A percentile compares a stretch with the other conserved stretches of the same genome.
These are phyloP conservation scores for Anolis carolinensis DNA, from an alignment of 2,113 vertebrate species.

Conservation along the genomic window DNA sequence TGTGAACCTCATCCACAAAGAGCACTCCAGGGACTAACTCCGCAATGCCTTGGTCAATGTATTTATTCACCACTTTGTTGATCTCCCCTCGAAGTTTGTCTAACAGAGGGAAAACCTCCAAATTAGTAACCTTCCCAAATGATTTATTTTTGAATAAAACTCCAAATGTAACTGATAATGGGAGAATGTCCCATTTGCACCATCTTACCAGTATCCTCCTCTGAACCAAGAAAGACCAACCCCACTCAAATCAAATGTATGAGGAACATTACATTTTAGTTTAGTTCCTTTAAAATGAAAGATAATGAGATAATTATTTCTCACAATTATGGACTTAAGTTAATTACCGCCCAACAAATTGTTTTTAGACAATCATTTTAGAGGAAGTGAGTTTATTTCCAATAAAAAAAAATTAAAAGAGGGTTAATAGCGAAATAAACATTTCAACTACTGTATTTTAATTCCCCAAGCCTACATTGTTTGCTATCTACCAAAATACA, in stretches of 20 bases:
- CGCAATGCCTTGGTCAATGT: constrained; percentile 96
- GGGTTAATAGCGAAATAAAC: neutral
- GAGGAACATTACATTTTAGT: neutral
- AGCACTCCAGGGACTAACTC: constrained; percentile 96
- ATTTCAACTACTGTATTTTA: neutral
- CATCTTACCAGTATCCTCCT: neutral
- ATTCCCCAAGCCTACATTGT: neutral
- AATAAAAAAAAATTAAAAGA: neutral
- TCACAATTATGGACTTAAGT: neutral
- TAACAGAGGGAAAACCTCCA: constrained; percentile 57
- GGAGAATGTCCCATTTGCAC: neutral
- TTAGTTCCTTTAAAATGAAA: neutral
- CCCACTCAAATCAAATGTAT: neutral
- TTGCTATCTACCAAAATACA: neutral
- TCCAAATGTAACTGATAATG: neutral
- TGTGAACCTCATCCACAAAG: constrained; percentile 97
- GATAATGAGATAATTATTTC: neutral
- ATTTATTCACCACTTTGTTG: constrained; percentile 99
- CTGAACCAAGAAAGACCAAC: neutral
- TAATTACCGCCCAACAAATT: neutral
- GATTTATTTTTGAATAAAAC: neutral
- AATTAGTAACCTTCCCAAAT: neutral
- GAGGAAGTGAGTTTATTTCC: neutral
- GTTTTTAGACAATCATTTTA: neutral
- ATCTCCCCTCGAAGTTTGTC: constrained; percentile 97